Evolutionary conservation across 2,113 vertebrate genomes (phyloP), one percentile per base, ranked within the genome.

Genomic region (Xenopus borealis): DNA sequence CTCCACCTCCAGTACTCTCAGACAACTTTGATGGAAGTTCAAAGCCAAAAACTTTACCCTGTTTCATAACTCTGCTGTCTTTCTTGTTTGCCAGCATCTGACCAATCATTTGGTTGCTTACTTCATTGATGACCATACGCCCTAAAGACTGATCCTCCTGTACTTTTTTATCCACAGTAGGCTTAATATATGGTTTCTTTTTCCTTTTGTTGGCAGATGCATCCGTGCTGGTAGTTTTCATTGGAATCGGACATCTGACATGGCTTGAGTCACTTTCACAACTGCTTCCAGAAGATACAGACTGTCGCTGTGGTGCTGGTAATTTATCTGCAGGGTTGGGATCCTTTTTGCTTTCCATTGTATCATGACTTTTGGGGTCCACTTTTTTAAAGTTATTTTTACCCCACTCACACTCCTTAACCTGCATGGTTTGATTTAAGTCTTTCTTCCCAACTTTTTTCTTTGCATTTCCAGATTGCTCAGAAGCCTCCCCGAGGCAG

Each of bases 381-480:
- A 86, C 89, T 20, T 85, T 90, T 82, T 93, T 96, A 83, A 94
- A 94, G 77, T 88, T 70, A 62, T 85, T 94, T 84, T 94, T 95
- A 80, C 91, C 88, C 95, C 94, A 95, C 52, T 93, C 91, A 0
- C 90, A 72, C 66, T 95, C 94, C 74, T 88, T 55, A 44, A 88
- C 88, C 82, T 92, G 90, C 81, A 91, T 83, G 69, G 82, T 81
- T 69, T 94, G 91, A 85, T 82, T 90, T 78, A 91, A 85, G 65
- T 98, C 95, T 81, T 95, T 98, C 83, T 94, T 96, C 82, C 89
- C 93, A 68, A 94, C 94, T 84, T 98, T 98, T 82, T 95, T 95
- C 90, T 98, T 97, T 68, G 88, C 89, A 82, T 89, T 92, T 33
- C 89, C 88, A 18, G 92, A 90, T 81, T 94, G 94, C 66, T 98